Base-by-base conservation (phyloP, 64 coral and sea anemone species). In the Montipora efflorescens region DNA sequence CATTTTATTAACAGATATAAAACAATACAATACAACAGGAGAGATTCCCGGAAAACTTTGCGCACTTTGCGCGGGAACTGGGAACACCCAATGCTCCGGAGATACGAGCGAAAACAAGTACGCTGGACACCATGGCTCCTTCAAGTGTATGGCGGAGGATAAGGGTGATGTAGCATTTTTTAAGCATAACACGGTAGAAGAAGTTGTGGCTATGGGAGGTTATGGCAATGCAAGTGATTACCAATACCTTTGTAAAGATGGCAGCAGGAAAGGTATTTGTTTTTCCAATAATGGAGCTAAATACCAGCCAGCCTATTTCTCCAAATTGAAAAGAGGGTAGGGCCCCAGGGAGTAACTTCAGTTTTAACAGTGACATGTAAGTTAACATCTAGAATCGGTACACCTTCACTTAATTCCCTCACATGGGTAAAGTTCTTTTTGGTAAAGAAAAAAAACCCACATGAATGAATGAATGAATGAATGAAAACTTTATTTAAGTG, bases 101-200 rank as follows among this genome's bases (percentile, higher is more conserved):
- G 12, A 77, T 21, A 2, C 14, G 2, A 18, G 0, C 14, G 12
- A 18, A 8, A 84, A 93, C 51, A 8, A 0, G 5, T 96, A 83
- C 49, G 79, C 45, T 2, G 59, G 48, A 5, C 89, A 96, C 19
- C 72, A 84, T 16, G 95, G 95, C 5, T 90, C 95, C 0, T 96
- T 96, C 57, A 89, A 50, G 43, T 96, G 95, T 46, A 92, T 96
- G 90, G 78, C 58, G 2, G 59, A 90, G 2, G 59, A 53, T 3
- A 19, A 6, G 45, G 95, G 95, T 1, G 90, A 96, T 5, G 90
- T 96, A 11, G 95, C 90, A 13, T 96, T 96, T 48, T 78, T 92
- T 13, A 96, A 96, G 67, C 90, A 96, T 3, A 59, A 81, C 2
- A 96, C 95, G 0, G 78, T 79, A 4, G 48, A 58, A 53, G 90